These are phyloP conservation scores for Parnassius mnemosyne DNA, from an alignment of 2,888 invertebrate species.

Conservation along the genomic window DNA sequence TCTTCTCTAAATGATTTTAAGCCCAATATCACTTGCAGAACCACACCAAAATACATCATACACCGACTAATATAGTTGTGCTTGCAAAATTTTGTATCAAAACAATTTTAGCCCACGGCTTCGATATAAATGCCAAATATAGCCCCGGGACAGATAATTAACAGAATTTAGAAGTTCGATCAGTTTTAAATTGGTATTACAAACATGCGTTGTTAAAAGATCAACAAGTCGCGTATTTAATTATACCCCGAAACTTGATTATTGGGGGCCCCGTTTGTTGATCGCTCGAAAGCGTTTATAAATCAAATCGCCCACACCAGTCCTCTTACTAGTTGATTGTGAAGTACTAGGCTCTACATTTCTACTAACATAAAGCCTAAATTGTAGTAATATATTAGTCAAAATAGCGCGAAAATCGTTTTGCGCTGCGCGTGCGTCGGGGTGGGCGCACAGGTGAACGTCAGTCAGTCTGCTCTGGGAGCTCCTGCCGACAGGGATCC, in stretches of 20 bases:
- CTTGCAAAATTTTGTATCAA: conserved; percentile 21
- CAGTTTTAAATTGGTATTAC: conserved; percentile 28
- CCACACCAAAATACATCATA: conserved; percentile 2
- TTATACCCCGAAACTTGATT: conserved; percentile 54
- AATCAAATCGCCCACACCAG: conserved; percentile 63
- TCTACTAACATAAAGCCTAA: conserved; percentile 74
- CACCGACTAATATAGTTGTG: conserved; percentile 13
- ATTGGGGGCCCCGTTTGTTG: conserved; percentile 53
- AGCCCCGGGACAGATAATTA: conserved; percentile 28
- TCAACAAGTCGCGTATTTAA: conserved; percentile 33
- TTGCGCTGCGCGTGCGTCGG: conserved; percentile 70
- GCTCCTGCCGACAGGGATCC: conserved; percentile 74
- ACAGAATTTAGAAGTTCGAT: conserved; percentile 28
- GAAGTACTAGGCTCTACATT: conserved; percentile 43
- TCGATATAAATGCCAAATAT: conserved; percentile 28
- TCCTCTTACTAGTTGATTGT: conserved; percentile 40
- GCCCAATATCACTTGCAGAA: conserved; percentile 12
- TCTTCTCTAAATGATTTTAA: conserved; percentile 8
- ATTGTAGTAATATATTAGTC: conserved; percentile 77
- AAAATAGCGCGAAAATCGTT: conserved; percentile 80
- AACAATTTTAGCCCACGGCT: conserved; percentile 24
- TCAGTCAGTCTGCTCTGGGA: conserved; percentile 76
- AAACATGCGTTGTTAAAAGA: conserved; percentile 20
- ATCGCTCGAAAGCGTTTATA: conserved; percentile 55
- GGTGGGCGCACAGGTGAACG: conserved; percentile 64